Evolutionary conservation across 2,797 vertebrate genomes (phyloP).

Genomic region (Falco novaeseelandiae): DNA sequence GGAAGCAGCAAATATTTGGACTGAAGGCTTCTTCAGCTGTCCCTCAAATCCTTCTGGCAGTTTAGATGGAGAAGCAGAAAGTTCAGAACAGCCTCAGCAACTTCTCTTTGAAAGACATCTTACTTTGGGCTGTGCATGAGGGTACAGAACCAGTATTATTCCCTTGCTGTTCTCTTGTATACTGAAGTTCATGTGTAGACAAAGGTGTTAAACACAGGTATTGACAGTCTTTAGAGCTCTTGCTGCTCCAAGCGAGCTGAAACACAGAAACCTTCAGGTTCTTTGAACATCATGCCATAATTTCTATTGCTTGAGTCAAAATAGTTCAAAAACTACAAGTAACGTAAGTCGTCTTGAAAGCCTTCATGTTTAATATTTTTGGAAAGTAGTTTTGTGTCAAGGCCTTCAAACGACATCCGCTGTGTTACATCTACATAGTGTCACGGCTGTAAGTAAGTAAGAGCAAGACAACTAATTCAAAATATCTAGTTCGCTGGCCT

Average conservation of each 20-base stretch:
- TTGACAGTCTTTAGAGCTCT: background rate
- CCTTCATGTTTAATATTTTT: background rate
- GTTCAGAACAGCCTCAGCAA: background rate
- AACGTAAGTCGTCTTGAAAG: background rate
- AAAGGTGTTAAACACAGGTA: background rate
- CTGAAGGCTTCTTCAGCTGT: background rate
- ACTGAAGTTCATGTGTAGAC: background rate
- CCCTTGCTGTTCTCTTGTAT: background rate
- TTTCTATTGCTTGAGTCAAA: background rate
- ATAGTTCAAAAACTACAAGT: background rate
- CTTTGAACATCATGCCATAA: background rate
- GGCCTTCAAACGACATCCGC: background rate
- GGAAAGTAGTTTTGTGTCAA: background rate
- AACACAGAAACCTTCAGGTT: background rate
- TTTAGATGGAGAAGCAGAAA: background rate
- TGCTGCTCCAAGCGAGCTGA: background rate
- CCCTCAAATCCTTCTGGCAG: background rate
- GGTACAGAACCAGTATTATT: background rate
- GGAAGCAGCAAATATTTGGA: background rate
- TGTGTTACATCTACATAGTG: background rate
- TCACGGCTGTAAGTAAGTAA: background rate
- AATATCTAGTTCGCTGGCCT: background rate
- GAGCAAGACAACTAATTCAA: background rate
- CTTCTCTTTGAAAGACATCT: background rate
- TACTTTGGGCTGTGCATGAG: background rate